Base-by-base conservation (phyloP, 2,797 vertebrate genomes). In the Falco concolor region DNA sequence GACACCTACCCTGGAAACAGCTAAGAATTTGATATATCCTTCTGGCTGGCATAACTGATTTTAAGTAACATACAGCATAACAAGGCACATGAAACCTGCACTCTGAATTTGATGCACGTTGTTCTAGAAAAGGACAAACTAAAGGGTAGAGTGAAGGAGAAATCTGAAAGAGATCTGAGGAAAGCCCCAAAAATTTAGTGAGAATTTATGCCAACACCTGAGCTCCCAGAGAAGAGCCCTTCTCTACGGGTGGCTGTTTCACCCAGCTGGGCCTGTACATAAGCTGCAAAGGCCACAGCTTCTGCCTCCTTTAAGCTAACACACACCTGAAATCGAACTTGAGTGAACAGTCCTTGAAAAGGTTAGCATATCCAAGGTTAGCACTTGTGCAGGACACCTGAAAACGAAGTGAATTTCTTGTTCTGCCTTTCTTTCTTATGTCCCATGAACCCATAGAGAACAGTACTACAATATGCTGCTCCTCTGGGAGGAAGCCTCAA, bases 401-500 rank as follows among this genome's bases (percentile, higher is more conserved):
- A 74, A 83, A 90, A 70, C 7, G 1, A 86, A 61, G 9, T 2
- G 53, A 32, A 68, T 81, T 74, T 47, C 42, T 79, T 45, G 5
- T 42, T 6, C 60, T 86, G 68, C 14, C 25, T 89, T 86, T 6
- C 30, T 63, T 59, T 81, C 38, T 74, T 68, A 65, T 28, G 36
- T 75, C 17, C 8, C 7, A 57, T 61, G 16, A 78, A 63, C 17
- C 20, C 61, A 61, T 13, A 28, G 50, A 76, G 12, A 63, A 10
- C 12, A 81, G 28, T 90, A 57, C 21, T 30, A 84, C 36, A 42
- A 87, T 76, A n/a, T 79, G 24, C 49, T 85, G 10, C 14, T 90
- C 63, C 36, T 93, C 56, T 70, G 44, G 28, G 70, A 93, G 9
- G 32, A 72, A 67, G 21, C 16, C 45, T 87, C 74, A 94, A 87